Conservation (phyloP, 2,113 vertebrate genomes). For the Apeltes quadracus region DNA sequence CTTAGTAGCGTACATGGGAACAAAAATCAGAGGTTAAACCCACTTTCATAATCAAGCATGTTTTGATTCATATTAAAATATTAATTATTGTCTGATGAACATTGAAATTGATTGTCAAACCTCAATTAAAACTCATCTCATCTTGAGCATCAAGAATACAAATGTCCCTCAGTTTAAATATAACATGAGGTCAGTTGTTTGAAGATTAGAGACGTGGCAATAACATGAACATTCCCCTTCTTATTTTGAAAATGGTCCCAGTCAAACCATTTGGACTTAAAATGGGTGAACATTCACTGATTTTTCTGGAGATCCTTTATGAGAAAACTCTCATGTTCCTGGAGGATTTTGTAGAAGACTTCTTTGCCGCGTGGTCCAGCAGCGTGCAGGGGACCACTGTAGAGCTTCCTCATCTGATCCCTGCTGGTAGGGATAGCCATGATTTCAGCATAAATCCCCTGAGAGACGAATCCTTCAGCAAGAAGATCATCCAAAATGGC, state of each 20-base stretch:
- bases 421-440: fast-evolving
- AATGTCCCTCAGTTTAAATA: background rate
- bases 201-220: background rate
- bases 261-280: slow-evolving; percentile 4
- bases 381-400: fast-evolving
- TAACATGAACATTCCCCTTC: background rate
- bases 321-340: background rate
- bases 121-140: background rate
- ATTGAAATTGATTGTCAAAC: background rate
- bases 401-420: slow-evolving; percentile 22
- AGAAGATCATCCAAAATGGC: slow-evolving; percentile 66
- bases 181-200: background rate
- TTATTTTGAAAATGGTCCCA: background rate
- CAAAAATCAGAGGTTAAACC: background rate
- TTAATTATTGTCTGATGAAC: background rate
- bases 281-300: background rate
- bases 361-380: background rate
- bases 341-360: slow-evolving; percentile 19
- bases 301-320: slow-evolving; percentile 8
- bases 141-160: background rate
- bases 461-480: fast-evolving
- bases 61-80: background rate
- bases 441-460: slow-evolving; percentile 12
- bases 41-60: background rate
- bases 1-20: background rate